Evolutionary conservation across 2,797 vertebrate species (phyloP), one percentile per base, ranked within the genome.

Genomic region (Rhinichthys osculus): DNA sequence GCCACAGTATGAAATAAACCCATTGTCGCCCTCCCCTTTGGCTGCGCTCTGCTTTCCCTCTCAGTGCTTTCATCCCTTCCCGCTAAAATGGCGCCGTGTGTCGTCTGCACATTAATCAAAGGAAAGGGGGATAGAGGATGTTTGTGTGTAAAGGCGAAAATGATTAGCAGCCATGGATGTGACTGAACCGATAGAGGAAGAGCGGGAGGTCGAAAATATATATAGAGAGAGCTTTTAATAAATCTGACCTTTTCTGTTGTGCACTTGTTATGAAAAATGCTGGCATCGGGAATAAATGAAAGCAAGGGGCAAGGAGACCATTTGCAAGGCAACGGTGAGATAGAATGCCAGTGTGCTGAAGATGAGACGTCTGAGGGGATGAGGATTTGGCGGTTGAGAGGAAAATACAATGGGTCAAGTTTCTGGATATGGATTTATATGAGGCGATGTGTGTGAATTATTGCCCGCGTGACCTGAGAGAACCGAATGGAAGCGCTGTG

Each of bases 221-320:
- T 78, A 52, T 0, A 74, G 50, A 85, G 59, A 82, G 80, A 81
- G 62, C 81, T 86, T 86, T 90, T 87, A 88, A 90, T 88, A 88
- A 87, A 87, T 81, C 76, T 92, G 91, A 91, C 92, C 88, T 93
- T 93, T 92, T 81, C 83, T 52, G 44, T 59, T 66, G 14, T 69
- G 30, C 10, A 81, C 88, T 89, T 88, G 87, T 92, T 90, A 82
- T 47, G 79, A 72, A 84, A 85, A 67, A 88, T 85, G 84, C 86
- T 85, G 54, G 59, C 79, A 80, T 44, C 9, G 21, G 78, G 77
- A 70, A 89, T 85, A 69, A 83, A 88, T 83, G 77, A 87, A 88
- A 76, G 82, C n/a, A 66, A 66, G 82, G 21, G 35, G 76, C 52
- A 79, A 85, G 67, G 71, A 80, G 82, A 85, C 78, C 71, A 85